Percentiles rank a stretch among this genome's conserved stretches.
These are phyloP conservation scores for Margaritifera margaritifera DNA, from an alignment of 2,888 invertebrate species.

Conservation along the genomic window DNA sequence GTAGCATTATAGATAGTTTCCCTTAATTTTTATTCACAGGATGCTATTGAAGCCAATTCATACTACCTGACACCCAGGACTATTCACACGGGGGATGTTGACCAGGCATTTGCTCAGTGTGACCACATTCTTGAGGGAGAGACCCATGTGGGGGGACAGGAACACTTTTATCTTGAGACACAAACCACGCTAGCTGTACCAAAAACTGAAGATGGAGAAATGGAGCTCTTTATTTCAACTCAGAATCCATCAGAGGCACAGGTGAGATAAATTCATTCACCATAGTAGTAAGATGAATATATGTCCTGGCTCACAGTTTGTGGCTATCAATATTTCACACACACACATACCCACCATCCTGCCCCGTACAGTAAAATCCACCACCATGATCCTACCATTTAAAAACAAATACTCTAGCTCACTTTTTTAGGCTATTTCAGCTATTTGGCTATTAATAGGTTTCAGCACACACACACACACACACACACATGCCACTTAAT, in stretches of 20 bases:
- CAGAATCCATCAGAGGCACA: slow-evolving; percentile 76
- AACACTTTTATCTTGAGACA: slow-evolving; percentile 97
- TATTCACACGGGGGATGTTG: slow-evolving; percentile 77
- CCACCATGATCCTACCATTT: too few species aligned
- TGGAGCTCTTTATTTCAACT: slow-evolving; percentile 88
- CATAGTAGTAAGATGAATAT: too few species aligned
- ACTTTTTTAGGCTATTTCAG: too few species aligned
- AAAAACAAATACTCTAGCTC: too few species aligned
- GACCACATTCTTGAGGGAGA: slow-evolving; percentile 85
- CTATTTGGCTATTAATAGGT: too few species aligned
- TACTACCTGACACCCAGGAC: slow-evolving; percentile 7
- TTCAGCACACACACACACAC: too few species aligned
- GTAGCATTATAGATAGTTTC: too few species aligned
- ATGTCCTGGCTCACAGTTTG: too few species aligned
- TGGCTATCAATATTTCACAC: too few species aligned
- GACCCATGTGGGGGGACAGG: slow-evolving; percentile 89
- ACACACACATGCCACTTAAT: too few species aligned
- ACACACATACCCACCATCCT: too few species aligned
- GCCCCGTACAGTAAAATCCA: too few species aligned
- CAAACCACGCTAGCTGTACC: slow-evolving; percentile 74
- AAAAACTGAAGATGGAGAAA: slow-evolving; percentile 84
- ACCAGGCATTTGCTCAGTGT: slow-evolving; percentile 79
- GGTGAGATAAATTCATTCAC: slow-evolving; percentile 22
- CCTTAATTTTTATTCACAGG: slow-evolving; percentile 8
- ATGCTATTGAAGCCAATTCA: slow-evolving; percentile 24